These are phyloP conservation scores for Leuciscus waleckii DNA, from an alignment of 2,797 vertebrate species.

Conservation along the genomic window DNA sequence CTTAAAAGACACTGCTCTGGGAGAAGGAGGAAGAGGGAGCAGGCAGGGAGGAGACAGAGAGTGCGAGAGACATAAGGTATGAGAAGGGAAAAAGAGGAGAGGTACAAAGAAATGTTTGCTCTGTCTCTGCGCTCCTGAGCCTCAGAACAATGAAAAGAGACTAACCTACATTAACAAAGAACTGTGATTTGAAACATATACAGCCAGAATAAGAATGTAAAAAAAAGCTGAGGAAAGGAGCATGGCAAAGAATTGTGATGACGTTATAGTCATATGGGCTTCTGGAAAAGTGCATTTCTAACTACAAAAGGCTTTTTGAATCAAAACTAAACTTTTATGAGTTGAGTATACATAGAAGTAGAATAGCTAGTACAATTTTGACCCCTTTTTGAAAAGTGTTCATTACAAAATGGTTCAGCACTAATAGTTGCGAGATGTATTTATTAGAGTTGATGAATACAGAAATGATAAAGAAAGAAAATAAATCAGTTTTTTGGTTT, in stretches of 20 bases:
- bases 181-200: conserved; percentile 28
- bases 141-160: conserved; percentile 25
- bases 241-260: not conserved
- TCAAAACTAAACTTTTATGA: not conserved
- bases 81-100: conserved; percentile 26
- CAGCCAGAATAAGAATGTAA: not conserved
- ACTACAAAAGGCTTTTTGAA: not conserved
- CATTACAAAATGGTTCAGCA: not conserved
- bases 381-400: not conserved
- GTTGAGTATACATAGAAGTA: not conserved
- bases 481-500: not conserved
- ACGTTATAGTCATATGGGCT: not conserved
- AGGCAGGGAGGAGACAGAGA: conserved; percentile 17
- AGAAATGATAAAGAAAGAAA: not conserved
- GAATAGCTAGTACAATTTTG: not conserved
- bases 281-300: not conserved
- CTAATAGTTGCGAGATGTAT: not conserved
- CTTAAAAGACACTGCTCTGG: conserved; percentile 48
- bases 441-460: not conserved
- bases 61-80: conserved; percentile 19
- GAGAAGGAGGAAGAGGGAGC: conserved; percentile 24
- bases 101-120: conserved; percentile 33
- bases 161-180: conserved; percentile 36
- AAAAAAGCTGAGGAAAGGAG: not conserved
- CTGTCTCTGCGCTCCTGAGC: conserved; percentile 27